A percentile compares a stretch with the other conserved stretches of the same genome.
Evolutionary conservation across 2,113 vertebrate species (phyloP).

Genomic region (Ophthalmolycus amberensis): DNA sequence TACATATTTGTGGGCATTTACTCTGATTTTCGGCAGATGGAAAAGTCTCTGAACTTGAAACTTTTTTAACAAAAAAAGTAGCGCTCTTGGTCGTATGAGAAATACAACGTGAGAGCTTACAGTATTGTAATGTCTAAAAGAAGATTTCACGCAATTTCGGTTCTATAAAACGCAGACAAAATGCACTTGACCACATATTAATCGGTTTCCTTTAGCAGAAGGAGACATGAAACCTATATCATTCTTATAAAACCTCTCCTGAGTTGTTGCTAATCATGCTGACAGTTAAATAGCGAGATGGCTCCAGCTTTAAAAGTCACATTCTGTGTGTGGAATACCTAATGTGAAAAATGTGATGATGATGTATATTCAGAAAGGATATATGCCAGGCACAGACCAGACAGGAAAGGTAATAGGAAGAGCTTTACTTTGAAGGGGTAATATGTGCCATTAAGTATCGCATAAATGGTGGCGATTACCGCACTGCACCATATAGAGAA

Average conservation of each 20-base stretch:
- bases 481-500: neutral
- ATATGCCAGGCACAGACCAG: conserved; percentile 28
- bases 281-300: conserved; percentile 48
- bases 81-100: conserved; percentile 3
- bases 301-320: conserved; percentile 43
- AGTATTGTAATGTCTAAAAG: conserved; percentile 36
- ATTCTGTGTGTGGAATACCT: conserved; percentile 40
- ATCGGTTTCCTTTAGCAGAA: conserved; percentile 53
- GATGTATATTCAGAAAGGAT: conserved; percentile 43
- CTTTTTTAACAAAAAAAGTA: conserved; percentile 49
- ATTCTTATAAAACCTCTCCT: conserved; percentile 29
- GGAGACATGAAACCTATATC: conserved; percentile 53
- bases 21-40: conserved; percentile 50
- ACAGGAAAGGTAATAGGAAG: conserved; percentile 28
- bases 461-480: conserved; percentile 53
- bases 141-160: conserved; percentile 57
- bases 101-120: conserved; percentile 44
- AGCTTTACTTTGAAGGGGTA: conserved; percentile 51
- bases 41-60: conserved; percentile 57
- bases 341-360: conserved; percentile 55
- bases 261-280: conserved; percentile 41
- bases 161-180: conserved; percentile 44
- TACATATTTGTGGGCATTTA: conserved; percentile 75
- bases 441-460: conserved; percentile 43
- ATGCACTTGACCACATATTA: conserved; percentile 55